These are phyloP conservation scores for Calephelis perditalis DNA, from an alignment of 2,888 invertebrate species.

Conservation along the genomic window DNA sequence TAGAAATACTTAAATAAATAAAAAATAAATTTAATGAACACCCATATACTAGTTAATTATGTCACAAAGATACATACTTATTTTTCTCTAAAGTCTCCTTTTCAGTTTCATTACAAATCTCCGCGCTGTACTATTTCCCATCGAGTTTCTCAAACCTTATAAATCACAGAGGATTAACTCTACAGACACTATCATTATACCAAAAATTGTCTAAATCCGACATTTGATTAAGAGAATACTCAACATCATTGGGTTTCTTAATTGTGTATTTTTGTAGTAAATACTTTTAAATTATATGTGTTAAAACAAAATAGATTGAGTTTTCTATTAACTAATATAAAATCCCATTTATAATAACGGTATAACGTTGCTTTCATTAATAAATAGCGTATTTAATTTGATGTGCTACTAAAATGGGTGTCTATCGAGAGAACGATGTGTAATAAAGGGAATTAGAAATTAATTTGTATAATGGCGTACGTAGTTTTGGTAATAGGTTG, in stretches of 20 bases:
- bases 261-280: slow-evolving; percentile 45
- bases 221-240: slow-evolving; percentile 69
- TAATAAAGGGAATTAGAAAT: slow-evolving; percentile 10
- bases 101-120: too few species aligned
- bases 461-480: slow-evolving; percentile 3
- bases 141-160: slow-evolving; percentile 48
- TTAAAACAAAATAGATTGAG: slow-evolving; percentile 35
- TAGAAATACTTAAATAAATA: too few species aligned
- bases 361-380: slow-evolving; percentile 52
- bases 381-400: slow-evolving; percentile 45
- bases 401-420: slow-evolving; percentile 12
- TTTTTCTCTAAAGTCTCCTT: too few species aligned
- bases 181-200: slow-evolving; percentile 62
- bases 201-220: slow-evolving; percentile 71
- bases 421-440: slow-evolving; percentile 1
- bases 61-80: too few species aligned
- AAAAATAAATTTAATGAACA: too few species aligned
- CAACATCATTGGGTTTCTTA: slow-evolving; percentile 44
- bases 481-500: slow-evolving; percentile 1
- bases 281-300: slow-evolving; percentile 43
- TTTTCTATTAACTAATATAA: slow-evolving; percentile 36
- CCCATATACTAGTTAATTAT: too few species aligned
- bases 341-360: slow-evolving; percentile 43
- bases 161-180: slow-evolving; percentile 64
- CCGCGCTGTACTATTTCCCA: slow-evolving; percentile 27